Percentiles rank a stretch among this genome's conserved stretches.
phyloP scores from a whole-genome alignment of 2,113 vertebrate species.

The Galemys pyrenaicus region DNA sequence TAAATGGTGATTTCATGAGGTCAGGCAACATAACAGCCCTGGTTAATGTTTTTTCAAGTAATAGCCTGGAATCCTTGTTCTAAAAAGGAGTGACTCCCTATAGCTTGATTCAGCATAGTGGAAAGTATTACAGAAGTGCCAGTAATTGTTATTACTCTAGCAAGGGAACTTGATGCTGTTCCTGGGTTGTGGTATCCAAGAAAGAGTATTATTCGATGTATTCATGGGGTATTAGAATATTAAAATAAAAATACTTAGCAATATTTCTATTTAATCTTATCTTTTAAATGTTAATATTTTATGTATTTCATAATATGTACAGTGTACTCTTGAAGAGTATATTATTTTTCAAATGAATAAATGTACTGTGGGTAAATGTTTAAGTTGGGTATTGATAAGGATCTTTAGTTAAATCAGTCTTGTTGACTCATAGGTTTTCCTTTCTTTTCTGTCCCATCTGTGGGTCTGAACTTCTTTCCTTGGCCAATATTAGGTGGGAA shows the following conservation, averaged over 20 bases:
- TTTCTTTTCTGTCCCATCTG: not conserved
- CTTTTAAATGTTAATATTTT: not conserved
- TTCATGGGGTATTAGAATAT: not conserved
- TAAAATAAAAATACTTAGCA: not conserved
- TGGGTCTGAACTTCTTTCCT: not conserved
- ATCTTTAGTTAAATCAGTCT: not conserved
- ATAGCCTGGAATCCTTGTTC: not conserved
- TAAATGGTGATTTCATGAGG: not conserved
- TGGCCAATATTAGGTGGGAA: not conserved
- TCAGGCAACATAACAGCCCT: not conserved
- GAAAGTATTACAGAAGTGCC: not conserved
- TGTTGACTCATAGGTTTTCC: not conserved
- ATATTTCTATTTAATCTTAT: not conserved
- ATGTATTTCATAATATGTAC: not conserved
- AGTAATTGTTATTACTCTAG: not conserved
- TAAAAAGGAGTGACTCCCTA: not conserved
- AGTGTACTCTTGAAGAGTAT: not conserved
- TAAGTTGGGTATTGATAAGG: not conserved
- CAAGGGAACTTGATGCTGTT: not conserved
- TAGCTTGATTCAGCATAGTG: not conserved
- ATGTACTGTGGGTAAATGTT: not conserved
- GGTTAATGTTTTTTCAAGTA: not conserved
- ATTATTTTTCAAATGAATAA: not conserved
- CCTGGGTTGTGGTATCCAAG: not conserved
- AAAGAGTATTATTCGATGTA: not conserved